Evolutionary conservation across 2,888 invertebrate genomes (phyloP).

Genomic region (Camponotus fellah): DNA sequence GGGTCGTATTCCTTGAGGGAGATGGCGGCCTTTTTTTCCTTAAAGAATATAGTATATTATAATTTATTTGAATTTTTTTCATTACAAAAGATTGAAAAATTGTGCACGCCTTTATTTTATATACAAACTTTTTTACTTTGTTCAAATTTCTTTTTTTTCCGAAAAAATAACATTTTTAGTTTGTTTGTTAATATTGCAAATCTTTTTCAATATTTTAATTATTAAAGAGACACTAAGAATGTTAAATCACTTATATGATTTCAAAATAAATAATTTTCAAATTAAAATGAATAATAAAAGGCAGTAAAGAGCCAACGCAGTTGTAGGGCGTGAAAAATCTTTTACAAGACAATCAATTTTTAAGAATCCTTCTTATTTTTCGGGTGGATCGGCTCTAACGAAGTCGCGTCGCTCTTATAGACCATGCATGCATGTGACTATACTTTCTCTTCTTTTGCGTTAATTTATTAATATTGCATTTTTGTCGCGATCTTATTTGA

Average conservation of each 20-base stretch:
- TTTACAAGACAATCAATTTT: too few species aligned
- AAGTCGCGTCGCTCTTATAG: too few species aligned
- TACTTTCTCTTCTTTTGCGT: too few species aligned
- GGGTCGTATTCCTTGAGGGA: conserved; percentile 22
- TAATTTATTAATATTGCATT: too few species aligned
- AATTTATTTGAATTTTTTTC: background rate
- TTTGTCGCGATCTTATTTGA: too few species aligned
- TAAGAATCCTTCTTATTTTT: too few species aligned
- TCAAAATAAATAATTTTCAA: too few species aligned
- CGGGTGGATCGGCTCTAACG: too few species aligned
- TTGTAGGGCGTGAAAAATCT: too few species aligned
- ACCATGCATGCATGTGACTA: too few species aligned
- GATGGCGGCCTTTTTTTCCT: conserved; percentile 31
- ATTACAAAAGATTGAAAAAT: background rate
- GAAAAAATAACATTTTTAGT: background rate
- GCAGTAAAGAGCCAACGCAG: too few species aligned
- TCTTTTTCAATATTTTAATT: background rate
- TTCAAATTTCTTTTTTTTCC: background rate
- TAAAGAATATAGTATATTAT: background rate
- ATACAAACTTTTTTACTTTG: background rate
- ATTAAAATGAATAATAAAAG: too few species aligned
- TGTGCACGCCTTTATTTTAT: background rate
- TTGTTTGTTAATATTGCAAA: background rate
- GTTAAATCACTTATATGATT: background rate
- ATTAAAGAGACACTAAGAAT: background rate